Percentiles rank a stretch among this genome's conserved stretches.
Conservation (phyloP, 2,797 vertebrate species). For the Apogon talboti region DNA sequence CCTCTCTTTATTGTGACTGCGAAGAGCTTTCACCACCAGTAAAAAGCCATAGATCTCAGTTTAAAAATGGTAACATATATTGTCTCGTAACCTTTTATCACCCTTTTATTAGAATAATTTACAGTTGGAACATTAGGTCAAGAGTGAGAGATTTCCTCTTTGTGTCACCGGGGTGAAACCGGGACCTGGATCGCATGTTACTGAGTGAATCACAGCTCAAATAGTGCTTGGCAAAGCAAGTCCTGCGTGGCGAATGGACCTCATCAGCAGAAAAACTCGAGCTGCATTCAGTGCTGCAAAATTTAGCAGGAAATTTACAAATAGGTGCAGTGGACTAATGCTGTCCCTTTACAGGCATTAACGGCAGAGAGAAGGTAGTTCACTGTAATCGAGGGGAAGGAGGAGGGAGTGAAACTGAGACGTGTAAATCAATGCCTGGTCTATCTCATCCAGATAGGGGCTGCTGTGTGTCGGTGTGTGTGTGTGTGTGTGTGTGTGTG, state of each 20-base stretch:
- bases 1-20: constrained; percentile 81
- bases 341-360: constrained; percentile 23
- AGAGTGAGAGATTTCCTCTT: constrained; percentile 61
- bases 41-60: constrained; percentile 40
- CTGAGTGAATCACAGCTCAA: constrained; percentile 69
- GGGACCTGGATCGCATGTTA: constrained; percentile 61
- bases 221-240: constrained; percentile 79
- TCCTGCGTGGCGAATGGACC: constrained; percentile 53
- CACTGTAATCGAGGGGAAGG: constrained; percentile 29
- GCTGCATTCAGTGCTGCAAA: constrained; percentile 68
- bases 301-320: constrained; percentile 72
- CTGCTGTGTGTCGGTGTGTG: constrained; percentile 27
- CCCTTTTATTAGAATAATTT: constrained; percentile 65
- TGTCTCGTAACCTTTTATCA: constrained; percentile 61
- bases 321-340: constrained; percentile 57
- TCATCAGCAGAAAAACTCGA: constrained; percentile 72
- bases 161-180: constrained; percentile 46
- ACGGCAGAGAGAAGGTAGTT: constrained; percentile 46
- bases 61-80: constrained; percentile 66
- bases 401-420: constrained; percentile 58
- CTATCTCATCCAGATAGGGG: constrained; percentile 51
- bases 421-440: constrained; percentile 63
- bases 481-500: constrained; percentile 22
- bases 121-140: constrained; percentile 37
- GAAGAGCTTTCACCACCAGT: constrained; percentile 72